Evolutionary conservation across 2,797 vertebrate genomes (phyloP).

Genomic region (Sebastes steindachneri): DNA sequence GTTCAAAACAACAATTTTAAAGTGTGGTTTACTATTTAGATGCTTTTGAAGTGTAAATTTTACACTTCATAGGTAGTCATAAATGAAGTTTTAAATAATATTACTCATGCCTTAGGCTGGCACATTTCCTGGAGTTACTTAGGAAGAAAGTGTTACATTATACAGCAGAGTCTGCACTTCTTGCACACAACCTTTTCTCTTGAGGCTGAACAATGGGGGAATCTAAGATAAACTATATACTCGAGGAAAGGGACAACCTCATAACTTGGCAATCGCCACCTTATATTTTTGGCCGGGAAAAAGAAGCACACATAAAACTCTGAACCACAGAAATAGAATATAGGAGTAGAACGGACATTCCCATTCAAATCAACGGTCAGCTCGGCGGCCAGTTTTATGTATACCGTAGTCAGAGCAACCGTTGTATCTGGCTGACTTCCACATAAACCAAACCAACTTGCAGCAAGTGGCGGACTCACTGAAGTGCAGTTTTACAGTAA

Average conservation of each 20-base stretch:
- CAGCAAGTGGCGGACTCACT: too few relatives aligned
- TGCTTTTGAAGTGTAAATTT: neutral
- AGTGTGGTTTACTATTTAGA: neutral
- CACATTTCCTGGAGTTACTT: constrained; percentile 9
- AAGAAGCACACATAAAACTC: neutral
- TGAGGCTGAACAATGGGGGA: neutral
- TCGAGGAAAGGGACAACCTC: neutral
- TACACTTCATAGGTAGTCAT: neutral
- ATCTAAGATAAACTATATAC: constrained; percentile 5
- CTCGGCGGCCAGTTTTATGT: too few relatives aligned
- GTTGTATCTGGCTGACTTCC: too few relatives aligned
- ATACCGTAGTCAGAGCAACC: too few relatives aligned
- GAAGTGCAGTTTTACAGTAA: too few relatives aligned
- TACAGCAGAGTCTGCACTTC: neutral
- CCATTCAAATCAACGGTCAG: too few relatives aligned
- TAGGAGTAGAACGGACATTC: too few relatives aligned
- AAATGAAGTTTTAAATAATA: constrained; percentile 8
- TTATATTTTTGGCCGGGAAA: neutral
- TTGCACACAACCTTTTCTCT: neutral
- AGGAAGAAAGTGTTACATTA: constrained; percentile 8
- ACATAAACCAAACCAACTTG: too few relatives aligned
- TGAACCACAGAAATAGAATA: neutral
- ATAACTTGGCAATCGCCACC: neutral
- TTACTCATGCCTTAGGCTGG: neutral
- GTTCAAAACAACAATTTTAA: neutral